These are phyloP conservation scores for Penaeus vannamei DNA, from an alignment of 1,140 invertebrate species.

Conservation along the genomic window DNA sequence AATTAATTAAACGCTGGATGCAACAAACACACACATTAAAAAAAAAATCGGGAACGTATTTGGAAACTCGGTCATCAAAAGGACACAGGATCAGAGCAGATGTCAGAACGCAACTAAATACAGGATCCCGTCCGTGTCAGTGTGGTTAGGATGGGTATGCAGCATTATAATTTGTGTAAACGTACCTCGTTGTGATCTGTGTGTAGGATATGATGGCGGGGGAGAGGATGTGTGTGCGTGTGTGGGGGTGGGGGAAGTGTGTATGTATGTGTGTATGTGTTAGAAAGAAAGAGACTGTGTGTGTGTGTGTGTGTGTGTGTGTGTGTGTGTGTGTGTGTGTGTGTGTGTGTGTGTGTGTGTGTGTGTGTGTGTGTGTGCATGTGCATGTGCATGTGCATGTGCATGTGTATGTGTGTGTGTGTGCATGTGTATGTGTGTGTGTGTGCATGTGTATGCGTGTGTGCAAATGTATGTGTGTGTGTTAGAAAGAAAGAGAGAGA, in stretches of 20 bases:
- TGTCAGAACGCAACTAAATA: background rate
- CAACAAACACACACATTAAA: no score
- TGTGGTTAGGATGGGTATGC: background rate
- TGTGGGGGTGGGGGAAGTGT: constrained; percentile 31
- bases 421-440: background rate
- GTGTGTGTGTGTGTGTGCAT: constrained; percentile 40
- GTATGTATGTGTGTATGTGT: constrained; percentile 40
- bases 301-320: background rate
- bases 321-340: background rate
- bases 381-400: background rate
- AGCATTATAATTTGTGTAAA: background rate
- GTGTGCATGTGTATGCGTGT: background rate
- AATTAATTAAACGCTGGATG: no score
- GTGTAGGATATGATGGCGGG: background rate
- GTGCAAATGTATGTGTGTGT: no score
- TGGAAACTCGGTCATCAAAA: no score
- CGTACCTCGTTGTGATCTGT: background rate
- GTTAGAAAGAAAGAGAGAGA: background rate
- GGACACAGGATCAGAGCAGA: no score
- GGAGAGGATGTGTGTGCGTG: background rate
- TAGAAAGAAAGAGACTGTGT: background rate
- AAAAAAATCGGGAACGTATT: no score
- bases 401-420: background rate
- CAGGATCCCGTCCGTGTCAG: background rate
- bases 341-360: constrained; percentile 43